phyloP scores from a whole-genome alignment of 2,797 vertebrate genomes.

The Mus minutoides region DNA sequence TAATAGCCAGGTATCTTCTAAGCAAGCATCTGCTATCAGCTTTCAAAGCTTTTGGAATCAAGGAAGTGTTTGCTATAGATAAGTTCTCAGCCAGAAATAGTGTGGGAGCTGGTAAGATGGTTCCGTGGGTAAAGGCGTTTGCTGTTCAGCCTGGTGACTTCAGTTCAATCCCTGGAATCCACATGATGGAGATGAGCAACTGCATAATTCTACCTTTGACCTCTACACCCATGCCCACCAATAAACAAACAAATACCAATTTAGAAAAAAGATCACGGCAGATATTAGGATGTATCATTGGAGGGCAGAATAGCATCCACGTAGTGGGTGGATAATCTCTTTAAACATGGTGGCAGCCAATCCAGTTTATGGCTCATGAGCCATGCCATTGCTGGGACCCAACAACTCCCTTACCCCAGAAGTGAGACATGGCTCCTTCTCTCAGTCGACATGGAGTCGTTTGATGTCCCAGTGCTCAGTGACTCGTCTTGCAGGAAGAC shows the following conservation, averaged over 20 bases:
- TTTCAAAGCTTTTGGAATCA: no score
- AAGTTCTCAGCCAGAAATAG: not conserved
- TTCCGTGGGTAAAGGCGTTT: not conserved
- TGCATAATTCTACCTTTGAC: not conserved
- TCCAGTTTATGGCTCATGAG: rapidly evolving
- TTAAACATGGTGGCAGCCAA: rapidly evolving
- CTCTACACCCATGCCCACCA: no score
- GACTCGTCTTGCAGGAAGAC: not conserved
- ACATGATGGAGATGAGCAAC: not conserved
- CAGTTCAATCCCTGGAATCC: not conserved
- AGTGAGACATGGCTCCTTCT: rapidly evolving
- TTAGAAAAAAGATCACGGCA: not conserved
- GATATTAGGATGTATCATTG: rapidly evolving
- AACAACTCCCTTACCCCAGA: rapidly evolving
- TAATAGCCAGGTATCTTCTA: not conserved
- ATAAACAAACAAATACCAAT: not conserved
- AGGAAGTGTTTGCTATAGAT: not conserved
- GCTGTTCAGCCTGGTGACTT: not conserved
- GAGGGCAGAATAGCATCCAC: not conserved
- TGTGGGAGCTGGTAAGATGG: not conserved
- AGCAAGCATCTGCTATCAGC: not conserved
- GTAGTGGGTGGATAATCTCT: rapidly evolving
- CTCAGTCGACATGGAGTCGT: rapidly evolving
- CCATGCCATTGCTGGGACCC: rapidly evolving
- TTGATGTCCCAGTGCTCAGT: rapidly evolving